Evolutionary conservation across 2,797 vertebrate species (phyloP).

Genomic region (Phalanger gymnotis): DNA sequence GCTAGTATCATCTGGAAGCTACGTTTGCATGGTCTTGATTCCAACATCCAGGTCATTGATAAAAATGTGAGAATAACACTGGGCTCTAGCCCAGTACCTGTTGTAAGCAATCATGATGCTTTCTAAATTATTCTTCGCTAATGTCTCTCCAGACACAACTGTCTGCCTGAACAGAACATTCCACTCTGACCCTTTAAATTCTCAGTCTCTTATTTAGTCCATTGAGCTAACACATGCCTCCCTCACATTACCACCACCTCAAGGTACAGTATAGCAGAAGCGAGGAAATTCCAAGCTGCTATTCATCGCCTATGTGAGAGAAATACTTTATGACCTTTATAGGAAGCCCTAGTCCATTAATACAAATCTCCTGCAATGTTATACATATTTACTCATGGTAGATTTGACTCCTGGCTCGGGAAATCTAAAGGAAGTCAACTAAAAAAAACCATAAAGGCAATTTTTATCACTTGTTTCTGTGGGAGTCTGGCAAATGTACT

Average conservation of each 20-base stretch:
- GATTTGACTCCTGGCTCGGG: conserved; percentile 63
- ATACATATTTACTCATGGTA: conserved; percentile 57
- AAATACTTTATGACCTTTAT: conserved; percentile 73
- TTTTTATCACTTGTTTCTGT: conserved; percentile 66
- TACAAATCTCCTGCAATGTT: conserved; percentile 64
- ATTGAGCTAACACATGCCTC: conserved; percentile 55
- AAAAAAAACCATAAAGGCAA: conserved; percentile 58
- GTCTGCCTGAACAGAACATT: conserved; percentile 47
- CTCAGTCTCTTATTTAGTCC: conserved; percentile 48
- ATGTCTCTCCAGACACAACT: conserved; percentile 59
- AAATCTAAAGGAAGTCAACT: conserved; percentile 67
- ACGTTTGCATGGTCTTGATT: not conserved
- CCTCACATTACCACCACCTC: conserved; percentile 51
- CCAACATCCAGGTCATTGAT: conserved; percentile 19
- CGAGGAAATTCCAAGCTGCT: conserved; percentile 65
- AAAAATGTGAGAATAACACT: conserved; percentile 59
- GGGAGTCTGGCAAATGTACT: conserved; percentile 59
- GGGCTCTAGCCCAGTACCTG: conserved; percentile 13
- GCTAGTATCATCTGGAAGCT: not conserved
- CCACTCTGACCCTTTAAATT: conserved; percentile 39
- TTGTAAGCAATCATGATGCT: conserved; percentile 32
- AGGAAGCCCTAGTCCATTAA: conserved; percentile 65
- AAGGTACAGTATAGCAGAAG: conserved; percentile 20
- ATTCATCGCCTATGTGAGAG: conserved; percentile 62
- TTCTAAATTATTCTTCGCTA: conserved; percentile 67